A percentile compares a stretch with the other conserved stretches of the same genome.
phyloP scores from a whole-genome alignment of 1,140 invertebrate genomes.

The Philotrypesis tridentata region DNA sequence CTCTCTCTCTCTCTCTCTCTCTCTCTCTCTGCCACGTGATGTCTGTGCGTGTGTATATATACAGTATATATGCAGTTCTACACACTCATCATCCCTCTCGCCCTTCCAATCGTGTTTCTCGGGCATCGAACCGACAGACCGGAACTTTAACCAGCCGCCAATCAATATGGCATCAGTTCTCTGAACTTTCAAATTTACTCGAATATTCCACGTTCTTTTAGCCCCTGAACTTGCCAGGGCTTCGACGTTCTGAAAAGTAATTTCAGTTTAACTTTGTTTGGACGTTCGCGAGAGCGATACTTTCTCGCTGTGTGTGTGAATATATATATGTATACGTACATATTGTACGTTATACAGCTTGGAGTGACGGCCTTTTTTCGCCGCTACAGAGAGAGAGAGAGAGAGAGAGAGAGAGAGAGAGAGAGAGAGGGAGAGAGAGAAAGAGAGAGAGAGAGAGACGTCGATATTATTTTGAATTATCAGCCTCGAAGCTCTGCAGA shows the following conservation, averaged over 20 bases:
- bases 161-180: constrained; percentile 62
- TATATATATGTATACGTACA: neutral
- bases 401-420: no score
- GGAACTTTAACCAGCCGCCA: constrained; percentile 54
- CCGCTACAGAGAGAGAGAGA: no score
- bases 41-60: no score
- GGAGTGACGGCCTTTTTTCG: no score
- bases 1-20: constrained; percentile 51
- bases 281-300: neutral
- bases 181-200: constrained; percentile 45
- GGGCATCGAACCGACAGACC: constrained; percentile 56
- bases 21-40: constrained; percentile 28
- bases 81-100: constrained; percentile 44
- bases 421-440: no score
- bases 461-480: neutral
- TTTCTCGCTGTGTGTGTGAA: neutral
- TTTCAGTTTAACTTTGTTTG: neutral
- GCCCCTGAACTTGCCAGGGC: neutral
- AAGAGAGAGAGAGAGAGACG: neutral
- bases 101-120: constrained; percentile 61
- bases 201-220: constrained; percentile 13
- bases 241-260: neutral
- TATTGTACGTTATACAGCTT: no score
- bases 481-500: no score
- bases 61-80: no score